phyloP scores from a whole-genome alignment of 2,888 invertebrate genomes.

The Meganola albula region DNA sequence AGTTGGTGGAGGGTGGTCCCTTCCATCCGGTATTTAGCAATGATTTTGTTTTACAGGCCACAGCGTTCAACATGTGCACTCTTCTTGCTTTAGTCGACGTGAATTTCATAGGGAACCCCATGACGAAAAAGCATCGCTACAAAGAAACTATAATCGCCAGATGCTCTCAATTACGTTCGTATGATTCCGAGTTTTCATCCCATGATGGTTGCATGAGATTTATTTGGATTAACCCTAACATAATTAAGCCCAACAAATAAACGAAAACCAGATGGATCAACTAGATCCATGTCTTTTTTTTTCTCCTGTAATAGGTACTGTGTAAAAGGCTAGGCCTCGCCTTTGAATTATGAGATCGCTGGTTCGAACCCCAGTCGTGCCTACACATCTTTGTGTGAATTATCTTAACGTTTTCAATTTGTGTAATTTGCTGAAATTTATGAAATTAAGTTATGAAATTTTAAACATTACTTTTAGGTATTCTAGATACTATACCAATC shows the following conservation, averaged over 20 bases:
- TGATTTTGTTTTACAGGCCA: slow-evolving; percentile 61
- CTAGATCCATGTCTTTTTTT: too few species aligned
- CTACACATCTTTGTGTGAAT: too few species aligned
- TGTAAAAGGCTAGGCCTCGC: too few species aligned
- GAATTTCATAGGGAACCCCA: slow-evolving; percentile 80
- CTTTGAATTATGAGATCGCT: too few species aligned
- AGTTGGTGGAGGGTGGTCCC: too few species aligned
- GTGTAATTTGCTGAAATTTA: background rate
- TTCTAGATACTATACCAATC: slow-evolving; percentile 78
- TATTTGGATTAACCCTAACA: too few species aligned
- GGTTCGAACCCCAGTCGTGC: too few species aligned
- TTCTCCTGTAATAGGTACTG: too few species aligned
- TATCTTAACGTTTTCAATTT: background rate
- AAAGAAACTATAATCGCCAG: slow-evolving; percentile 82
- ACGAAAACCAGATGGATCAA: too few species aligned
- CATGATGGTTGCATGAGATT: background rate
- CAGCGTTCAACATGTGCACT: slow-evolving; percentile 73
- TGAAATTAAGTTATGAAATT: background rate
- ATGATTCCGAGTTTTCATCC: too few species aligned
- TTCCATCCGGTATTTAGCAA: too few species aligned
- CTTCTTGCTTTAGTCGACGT: slow-evolving; percentile 75
- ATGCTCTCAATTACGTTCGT: slow-evolving; percentile 77
- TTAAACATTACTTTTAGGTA: slow-evolving; percentile 53
- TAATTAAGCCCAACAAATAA: too few species aligned
- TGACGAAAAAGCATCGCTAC: slow-evolving; percentile 80